Percentiles rank a stretch among this genome's conserved stretches.
These are phyloP conservation scores for Aphis gossypii DNA, from an alignment of 1,140 invertebrate species.

Conservation along the genomic window DNA sequence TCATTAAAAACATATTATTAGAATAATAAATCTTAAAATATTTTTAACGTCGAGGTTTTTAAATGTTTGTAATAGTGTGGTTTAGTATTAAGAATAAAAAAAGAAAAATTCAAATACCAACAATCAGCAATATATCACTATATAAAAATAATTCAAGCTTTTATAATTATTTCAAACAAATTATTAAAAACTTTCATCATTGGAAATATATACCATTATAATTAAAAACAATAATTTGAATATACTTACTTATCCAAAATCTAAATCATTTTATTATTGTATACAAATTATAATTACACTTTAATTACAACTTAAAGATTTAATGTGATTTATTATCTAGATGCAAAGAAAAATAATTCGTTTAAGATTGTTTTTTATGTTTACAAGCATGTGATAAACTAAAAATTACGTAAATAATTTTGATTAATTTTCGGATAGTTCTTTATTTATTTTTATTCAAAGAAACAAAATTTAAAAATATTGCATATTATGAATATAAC, in stretches of 20 bases:
- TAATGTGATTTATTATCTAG: neutral
- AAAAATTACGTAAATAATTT: neutral
- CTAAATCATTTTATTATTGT: neutral
- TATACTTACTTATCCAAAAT: neutral
- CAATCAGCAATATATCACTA: neutral
- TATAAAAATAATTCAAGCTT: neutral
- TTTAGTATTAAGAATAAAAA: neutral
- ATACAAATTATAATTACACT: neutral
- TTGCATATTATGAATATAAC: neutral
- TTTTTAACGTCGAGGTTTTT: neutral
- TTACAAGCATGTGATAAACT: neutral
- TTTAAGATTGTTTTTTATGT: neutral
- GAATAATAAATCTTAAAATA: neutral
- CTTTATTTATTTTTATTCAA: neutral
- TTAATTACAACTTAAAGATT: neutral
- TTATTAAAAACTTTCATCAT: neutral
- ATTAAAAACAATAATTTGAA: neutral
- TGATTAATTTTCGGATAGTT: neutral
- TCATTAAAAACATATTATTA: constrained; percentile 15
- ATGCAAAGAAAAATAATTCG: neutral
- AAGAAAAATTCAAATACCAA: neutral
- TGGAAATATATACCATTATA: neutral
- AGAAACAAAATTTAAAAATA: neutral
- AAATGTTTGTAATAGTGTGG: neutral
- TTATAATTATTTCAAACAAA: neutral